phyloP scores from a whole-genome alignment of 2,797 vertebrate species.

The Rhadinocentrus ornatus region DNA sequence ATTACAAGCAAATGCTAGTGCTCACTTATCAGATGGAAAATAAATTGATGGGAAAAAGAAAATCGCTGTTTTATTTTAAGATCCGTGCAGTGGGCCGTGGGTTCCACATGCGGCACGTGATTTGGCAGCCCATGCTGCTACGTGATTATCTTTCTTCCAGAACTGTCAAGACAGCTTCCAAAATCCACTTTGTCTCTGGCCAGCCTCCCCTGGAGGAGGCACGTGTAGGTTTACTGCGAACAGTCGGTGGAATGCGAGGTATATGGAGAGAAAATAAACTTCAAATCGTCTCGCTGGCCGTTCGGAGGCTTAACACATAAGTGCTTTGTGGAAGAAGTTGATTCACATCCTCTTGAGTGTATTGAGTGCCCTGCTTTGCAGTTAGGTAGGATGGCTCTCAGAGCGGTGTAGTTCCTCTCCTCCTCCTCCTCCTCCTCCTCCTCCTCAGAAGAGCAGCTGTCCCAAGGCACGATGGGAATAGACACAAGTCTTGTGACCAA shows the following conservation, averaged over 20 bases:
- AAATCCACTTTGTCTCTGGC: conserved; percentile 35
- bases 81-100: conserved; percentile 15
- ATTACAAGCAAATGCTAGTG: conserved; percentile 40
- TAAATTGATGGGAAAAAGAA: conserved; percentile 25
- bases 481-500: conserved; percentile 63
- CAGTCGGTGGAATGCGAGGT: conserved; percentile 51
- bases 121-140: conserved; percentile 18
- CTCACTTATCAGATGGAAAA: conserved; percentile 42
- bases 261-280: conserved; percentile 57
- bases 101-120: conserved; percentile 33
- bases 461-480: conserved; percentile 65
- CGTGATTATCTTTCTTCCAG: conserved; percentile 24
- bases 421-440: background rate
- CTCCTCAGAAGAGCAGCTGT: conserved; percentile 50
- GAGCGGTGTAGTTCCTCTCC: conserved; percentile 51
- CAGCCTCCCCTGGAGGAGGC: conserved; percentile 35
- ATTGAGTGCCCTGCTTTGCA: conserved; percentile 53
- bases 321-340: conserved; percentile 71
- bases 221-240: conserved; percentile 59
- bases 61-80: conserved; percentile 32
- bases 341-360: conserved; percentile 70
- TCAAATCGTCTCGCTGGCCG: conserved; percentile 43
- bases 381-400: conserved; percentile 54
- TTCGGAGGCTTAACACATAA: conserved; percentile 67
- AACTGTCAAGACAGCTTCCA: conserved; percentile 24